Evolutionary conservation across 2,797 vertebrate genomes (phyloP), one percentile per base, ranked within the genome.

Genomic region (Sebastes melanostomus): DNA sequence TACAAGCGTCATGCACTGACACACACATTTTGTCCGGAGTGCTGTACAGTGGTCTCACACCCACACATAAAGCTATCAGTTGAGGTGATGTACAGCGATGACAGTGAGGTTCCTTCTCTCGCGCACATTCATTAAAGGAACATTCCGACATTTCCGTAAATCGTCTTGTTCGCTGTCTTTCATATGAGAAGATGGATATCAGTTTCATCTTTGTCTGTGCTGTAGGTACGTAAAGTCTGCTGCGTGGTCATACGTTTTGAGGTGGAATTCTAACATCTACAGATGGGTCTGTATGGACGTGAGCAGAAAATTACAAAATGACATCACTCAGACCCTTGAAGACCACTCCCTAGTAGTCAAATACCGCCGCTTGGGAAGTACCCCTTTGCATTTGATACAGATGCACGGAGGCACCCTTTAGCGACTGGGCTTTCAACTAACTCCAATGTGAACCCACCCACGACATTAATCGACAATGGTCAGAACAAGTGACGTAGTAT

Each of bases 1-100:
- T 72, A 71, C 71, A 73, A 85, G 77, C 75, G 8, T 76, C 91
- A 89, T 88, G 90, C 91, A 87, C 84, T 72, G 86, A 86, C 81
- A 91, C 81, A 71, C 76, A 78, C 76, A 66, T 75, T 83, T 84
- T 77, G 78, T 84, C 81, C n/a, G 7, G 68, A 82, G 86, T 92
- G 92, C 90, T 93, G 83, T 91, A 91, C 91, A 93, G 77, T 77
- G 78, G 75, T 85, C 84, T 90, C 75, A 86, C 89, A 80, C 70
- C 25, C 88, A 84, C 80, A 85, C 85, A 72, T 90, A 91, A 91
- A 92, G 89, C 88, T 91, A 86, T 90, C 81, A 72, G 70, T 84
- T 88, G 86, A 91, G 86, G 88, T 88, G 88, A 84, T 88, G 83
- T 38, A 84, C 81, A 88, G 86, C 58, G 6, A 59, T 87, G 72